A percentile compares a stretch with the other conserved stretches of the same genome.
phyloP scores from a whole-genome alignment of 2,113 vertebrate genomes.

The Patagioenas fasciata region DNA sequence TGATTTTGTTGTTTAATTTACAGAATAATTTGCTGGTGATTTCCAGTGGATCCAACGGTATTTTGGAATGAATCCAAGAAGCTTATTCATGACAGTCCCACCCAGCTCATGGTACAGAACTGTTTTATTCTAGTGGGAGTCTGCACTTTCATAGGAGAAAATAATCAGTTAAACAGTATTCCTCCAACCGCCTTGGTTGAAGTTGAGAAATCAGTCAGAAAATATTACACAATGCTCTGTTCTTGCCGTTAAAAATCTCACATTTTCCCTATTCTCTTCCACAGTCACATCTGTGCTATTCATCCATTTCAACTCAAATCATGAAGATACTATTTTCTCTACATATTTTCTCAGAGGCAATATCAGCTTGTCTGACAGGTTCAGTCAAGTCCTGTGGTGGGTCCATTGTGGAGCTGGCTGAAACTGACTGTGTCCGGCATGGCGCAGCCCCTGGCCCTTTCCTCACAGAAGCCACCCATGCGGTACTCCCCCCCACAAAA shows the following conservation, averaged over 20 bases:
- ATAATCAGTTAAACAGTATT: background rate
- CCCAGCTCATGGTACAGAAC: accelerated
- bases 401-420: accelerated
- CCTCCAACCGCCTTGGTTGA: background rate
- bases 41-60: background rate
- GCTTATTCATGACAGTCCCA: background rate
- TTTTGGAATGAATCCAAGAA: background rate
- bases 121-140: background rate
- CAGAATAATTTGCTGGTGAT: background rate
- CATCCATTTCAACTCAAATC: background rate
- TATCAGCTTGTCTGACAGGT: background rate
- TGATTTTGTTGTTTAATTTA: background rate
- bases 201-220: background rate
- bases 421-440: background rate
- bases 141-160: background rate
- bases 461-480: background rate
- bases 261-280: background rate
- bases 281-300: background rate
- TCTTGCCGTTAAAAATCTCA: background rate
- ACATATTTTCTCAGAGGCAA: background rate
- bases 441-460: background rate
- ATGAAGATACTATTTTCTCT: background rate
- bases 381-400: background rate
- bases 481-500: accelerated
- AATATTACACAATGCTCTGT: background rate